Percentiles rank a stretch among this genome's conserved stretches.
Evolutionary conservation across 2,113 vertebrate species (phyloP).

Genomic region (Mesoclemmys tuberculata): DNA sequence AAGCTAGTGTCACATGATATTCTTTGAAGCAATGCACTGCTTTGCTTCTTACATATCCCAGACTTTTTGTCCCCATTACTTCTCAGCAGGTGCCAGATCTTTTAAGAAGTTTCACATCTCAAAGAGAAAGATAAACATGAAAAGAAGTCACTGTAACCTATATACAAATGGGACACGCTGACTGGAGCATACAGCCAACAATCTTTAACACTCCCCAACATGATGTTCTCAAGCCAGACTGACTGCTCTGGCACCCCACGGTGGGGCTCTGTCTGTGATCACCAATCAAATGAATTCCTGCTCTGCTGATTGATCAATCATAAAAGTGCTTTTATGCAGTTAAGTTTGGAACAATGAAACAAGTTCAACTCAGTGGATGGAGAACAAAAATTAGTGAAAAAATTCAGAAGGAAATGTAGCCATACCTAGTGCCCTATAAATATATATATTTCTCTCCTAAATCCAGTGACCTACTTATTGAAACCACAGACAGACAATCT

Average conservation of each 20-base stretch:
- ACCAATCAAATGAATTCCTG: not conserved
- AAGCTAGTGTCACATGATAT: slow-evolving; percentile 24
- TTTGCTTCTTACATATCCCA: slow-evolving; percentile 11
- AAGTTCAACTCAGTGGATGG: not conserved
- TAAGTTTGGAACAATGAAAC: no score
- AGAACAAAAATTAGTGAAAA: not conserved
- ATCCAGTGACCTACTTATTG: not conserved
- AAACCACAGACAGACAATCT: not conserved
- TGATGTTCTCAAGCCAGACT: not conserved
- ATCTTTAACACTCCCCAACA: not conserved
- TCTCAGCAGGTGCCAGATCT: not conserved
- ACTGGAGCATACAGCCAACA: not conserved
- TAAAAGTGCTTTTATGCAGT: not conserved
- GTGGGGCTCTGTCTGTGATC: not conserved
- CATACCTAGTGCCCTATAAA: not conserved
- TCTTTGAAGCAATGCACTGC: slow-evolving; percentile 15
- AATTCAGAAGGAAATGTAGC: not conserved
- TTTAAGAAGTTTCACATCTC: slow-evolving; percentile 18
- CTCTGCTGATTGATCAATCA: not conserved
- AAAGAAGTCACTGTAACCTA: not conserved
- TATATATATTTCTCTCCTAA: not conserved
- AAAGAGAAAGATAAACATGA: not conserved
- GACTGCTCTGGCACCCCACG: not conserved
- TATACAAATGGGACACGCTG: not conserved
- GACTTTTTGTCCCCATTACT: not conserved